These are phyloP conservation scores for Drosophila sulfurigaster DNA, from an alignment of 1,140 invertebrate species.

Conservation along the genomic window DNA sequence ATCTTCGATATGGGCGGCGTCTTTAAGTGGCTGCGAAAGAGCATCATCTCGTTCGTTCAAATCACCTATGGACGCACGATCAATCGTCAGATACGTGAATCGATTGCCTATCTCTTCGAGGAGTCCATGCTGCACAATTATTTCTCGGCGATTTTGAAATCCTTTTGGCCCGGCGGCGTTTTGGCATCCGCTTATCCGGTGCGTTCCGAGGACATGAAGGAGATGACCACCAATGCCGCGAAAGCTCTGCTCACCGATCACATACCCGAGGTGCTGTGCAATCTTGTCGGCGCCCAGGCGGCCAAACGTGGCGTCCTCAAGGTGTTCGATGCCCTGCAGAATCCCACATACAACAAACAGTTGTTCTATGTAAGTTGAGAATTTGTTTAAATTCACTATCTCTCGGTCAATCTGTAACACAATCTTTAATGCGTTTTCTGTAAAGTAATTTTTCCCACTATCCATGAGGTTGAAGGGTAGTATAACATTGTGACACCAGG, in stretches of 20 bases:
- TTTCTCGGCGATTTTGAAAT: slow-evolving; percentile 92
- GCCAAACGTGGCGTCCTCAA: slow-evolving; percentile 93
- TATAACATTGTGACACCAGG: too few species aligned
- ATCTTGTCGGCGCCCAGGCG: slow-evolving; percentile 93
- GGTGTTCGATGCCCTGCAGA: slow-evolving; percentile 94
- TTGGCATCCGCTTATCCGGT: slow-evolving; percentile 86
- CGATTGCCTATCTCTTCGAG: slow-evolving; percentile 93
- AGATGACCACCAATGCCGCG: slow-evolving; percentile 85
- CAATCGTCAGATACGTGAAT: slow-evolving; percentile 95
- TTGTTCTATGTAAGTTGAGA: slow-evolving; percentile 89
- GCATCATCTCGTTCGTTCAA: slow-evolving; percentile 96
- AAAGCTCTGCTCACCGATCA: slow-evolving; percentile 88
- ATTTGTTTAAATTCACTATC: neutral
- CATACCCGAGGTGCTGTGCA: slow-evolving; percentile 92
- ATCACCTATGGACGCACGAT: slow-evolving; percentile 96
- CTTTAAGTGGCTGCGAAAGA: slow-evolving; percentile 94
- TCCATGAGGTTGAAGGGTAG: too few species aligned
- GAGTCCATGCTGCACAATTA: slow-evolving; percentile 96
- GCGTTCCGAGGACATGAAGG: slow-evolving; percentile 90
- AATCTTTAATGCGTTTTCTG: too few species aligned
- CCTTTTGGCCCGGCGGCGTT: slow-evolving; percentile 94
- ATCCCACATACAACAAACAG: slow-evolving; percentile 95
- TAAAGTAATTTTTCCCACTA: too few species aligned
- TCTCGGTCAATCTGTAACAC: too few species aligned
- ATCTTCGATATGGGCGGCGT: slow-evolving; percentile 95